These are phyloP conservation scores for Drosophila paramelanica DNA, from an alignment of 2,888 invertebrate genomes.

Conservation along the genomic window DNA sequence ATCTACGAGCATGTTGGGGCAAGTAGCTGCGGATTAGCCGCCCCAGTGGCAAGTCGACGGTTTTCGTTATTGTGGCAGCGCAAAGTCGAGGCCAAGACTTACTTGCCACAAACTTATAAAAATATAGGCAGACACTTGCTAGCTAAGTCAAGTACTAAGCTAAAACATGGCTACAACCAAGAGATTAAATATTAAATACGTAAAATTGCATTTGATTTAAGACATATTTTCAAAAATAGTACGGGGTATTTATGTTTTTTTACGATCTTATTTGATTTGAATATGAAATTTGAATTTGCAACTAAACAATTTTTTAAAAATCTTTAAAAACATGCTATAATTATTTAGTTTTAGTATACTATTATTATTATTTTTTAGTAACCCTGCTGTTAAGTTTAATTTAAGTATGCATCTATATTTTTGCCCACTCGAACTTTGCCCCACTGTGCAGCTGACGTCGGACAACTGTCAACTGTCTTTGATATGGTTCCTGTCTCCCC, in stretches of 20 bases:
- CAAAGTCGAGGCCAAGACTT: not conserved
- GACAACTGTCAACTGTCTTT: slow-evolving; percentile 58
- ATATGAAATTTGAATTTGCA: too few species aligned
- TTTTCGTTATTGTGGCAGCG: not conserved
- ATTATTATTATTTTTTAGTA: too few species aligned
- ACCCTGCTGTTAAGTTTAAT: not conserved
- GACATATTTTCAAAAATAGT: too few species aligned
- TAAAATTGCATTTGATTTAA: too few species aligned
- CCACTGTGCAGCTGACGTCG: slow-evolving; percentile 53
- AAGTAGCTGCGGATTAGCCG: slow-evolving; percentile 2
- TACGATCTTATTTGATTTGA: too few species aligned
- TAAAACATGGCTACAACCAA: not conserved
- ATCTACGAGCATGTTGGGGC: slow-evolving; percentile 2
- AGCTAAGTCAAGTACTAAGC: not conserved
- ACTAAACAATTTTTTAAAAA: too few species aligned
- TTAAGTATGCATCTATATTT: slow-evolving; percentile 7
- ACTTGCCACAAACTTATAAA: not conserved
- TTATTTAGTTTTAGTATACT: too few species aligned
- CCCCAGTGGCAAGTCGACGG: not conserved
- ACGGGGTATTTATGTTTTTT: too few species aligned
- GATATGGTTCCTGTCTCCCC: slow-evolving; percentile 17
- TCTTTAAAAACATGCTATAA: too few species aligned
- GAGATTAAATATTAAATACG: not conserved
- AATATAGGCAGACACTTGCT: not conserved
- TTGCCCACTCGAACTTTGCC: not conserved